Conservation (phyloP, 2,888 invertebrate species). For the Teleogryllus oceanicus region DNA sequence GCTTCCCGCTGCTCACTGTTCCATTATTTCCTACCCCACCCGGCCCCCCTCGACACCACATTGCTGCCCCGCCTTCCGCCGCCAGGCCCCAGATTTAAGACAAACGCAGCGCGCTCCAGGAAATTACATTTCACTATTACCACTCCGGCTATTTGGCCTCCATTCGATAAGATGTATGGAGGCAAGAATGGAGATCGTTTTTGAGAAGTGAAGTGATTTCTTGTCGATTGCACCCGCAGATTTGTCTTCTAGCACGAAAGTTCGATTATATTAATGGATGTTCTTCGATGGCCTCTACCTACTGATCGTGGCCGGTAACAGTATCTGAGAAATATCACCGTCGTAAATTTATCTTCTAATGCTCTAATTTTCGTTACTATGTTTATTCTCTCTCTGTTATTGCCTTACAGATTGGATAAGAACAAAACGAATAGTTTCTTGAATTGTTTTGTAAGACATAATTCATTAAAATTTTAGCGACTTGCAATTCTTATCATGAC, state of each 20-base stretch:
- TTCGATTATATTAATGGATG: no score
- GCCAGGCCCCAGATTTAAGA: not conserved
- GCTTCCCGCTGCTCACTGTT: not conserved
- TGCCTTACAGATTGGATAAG: no score
- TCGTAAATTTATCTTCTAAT: no score
- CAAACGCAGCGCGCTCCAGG: not conserved
- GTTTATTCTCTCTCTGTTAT: no score
- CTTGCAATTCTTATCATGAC: no score
- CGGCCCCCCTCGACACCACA: not conserved
- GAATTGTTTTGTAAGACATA: no score
- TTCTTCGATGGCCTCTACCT: no score
- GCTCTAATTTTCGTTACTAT: no score
- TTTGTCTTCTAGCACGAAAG: not conserved
- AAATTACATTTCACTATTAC: constrained; percentile 12
- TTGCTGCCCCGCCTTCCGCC: not conserved
- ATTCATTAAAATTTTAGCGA: no score
- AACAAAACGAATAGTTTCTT: no score
- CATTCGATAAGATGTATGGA: not conserved
- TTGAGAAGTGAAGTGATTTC: not conserved
- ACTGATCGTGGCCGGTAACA: no score
- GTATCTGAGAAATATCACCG: no score
- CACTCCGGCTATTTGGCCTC: not conserved
- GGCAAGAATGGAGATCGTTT: not conserved
- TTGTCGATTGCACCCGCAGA: not conserved
- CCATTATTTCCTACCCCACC: not conserved